These are phyloP conservation scores for Parnassius orleans DNA, from an alignment of 2,888 invertebrate species.

Conservation along the genomic window DNA sequence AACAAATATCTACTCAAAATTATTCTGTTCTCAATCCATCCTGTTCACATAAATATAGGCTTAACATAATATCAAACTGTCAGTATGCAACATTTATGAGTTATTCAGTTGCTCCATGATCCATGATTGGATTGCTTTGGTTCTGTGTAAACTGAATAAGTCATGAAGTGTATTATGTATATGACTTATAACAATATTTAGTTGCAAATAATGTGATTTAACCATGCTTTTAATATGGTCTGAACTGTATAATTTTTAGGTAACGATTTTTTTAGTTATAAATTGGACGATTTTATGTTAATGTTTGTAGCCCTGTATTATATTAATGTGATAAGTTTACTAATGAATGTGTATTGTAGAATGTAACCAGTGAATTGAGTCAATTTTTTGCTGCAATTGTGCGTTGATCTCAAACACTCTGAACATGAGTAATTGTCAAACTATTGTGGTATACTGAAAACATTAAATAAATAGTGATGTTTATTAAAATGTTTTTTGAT, in stretches of 20 bases:
- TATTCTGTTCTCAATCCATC: slow-evolving; percentile 71
- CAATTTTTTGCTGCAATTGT: slow-evolving; percentile 60
- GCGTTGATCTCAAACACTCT: slow-evolving; percentile 73
- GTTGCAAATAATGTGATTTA: slow-evolving; percentile 70
- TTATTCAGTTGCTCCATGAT: slow-evolving; percentile 34
- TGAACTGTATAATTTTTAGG: slow-evolving; percentile 56
- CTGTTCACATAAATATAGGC: slow-evolving; percentile 64
- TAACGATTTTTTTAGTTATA: slow-evolving; percentile 50
- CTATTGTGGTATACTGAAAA: slow-evolving; percentile 36
- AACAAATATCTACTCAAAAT: slow-evolving; percentile 63
- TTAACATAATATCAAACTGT: slow-evolving; percentile 48
- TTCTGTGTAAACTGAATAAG: slow-evolving; percentile 29
- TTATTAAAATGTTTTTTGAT: slow-evolving; percentile 49
- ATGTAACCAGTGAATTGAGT: slow-evolving; percentile 67
- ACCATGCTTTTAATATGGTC: slow-evolving; percentile 51
- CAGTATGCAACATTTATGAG: slow-evolving; percentile 41
- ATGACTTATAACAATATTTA: slow-evolving; percentile 59
- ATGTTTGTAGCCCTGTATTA: slow-evolving; percentile 48
- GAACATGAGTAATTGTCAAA: slow-evolving; percentile 51
- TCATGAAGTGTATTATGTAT: slow-evolving; percentile 43
- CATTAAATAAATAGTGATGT: slow-evolving; percentile 50
- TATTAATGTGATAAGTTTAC: slow-evolving; percentile 47
- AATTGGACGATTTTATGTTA: slow-evolving; percentile 52
- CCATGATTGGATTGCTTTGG: neutral
- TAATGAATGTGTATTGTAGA: slow-evolving; percentile 50